Evolutionary conservation across 2,113 vertebrate species (phyloP).

Genomic region (Mustelus asterias): DNA sequence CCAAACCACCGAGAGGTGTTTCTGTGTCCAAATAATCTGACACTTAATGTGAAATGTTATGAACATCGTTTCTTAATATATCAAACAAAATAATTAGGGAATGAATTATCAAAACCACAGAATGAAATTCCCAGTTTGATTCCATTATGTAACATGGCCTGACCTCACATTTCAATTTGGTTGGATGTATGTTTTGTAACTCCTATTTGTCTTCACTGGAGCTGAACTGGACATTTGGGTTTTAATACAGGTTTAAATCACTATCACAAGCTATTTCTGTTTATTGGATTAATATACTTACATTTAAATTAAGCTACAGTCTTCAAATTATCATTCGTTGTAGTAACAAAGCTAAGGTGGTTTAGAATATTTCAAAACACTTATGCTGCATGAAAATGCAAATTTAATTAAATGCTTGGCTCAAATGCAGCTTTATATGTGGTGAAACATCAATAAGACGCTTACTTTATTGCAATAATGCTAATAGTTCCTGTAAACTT

Average conservation of each 20-base stretch:
- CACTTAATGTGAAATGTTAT: background rate
- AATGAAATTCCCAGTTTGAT: background rate
- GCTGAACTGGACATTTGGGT: background rate
- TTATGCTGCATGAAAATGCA: background rate
- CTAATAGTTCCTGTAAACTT: background rate
- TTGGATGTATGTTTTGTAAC: background rate
- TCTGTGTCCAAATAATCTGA: background rate
- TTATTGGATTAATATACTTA: slow-evolving; percentile 18
- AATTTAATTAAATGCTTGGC: background rate
- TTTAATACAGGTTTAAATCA: background rate
- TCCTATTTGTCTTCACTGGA: background rate
- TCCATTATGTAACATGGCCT: background rate
- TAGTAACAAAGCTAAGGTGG: background rate
- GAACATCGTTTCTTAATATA: background rate
- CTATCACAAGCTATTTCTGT: background rate
- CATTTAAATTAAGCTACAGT: background rate
- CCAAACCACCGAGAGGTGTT: background rate
- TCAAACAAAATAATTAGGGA: background rate
- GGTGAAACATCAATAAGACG: background rate
- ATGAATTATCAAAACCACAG: background rate
- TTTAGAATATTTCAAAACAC: background rate
- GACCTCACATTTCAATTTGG: background rate
- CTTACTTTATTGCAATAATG: background rate
- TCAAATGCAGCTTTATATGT: background rate
- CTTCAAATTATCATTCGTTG: background rate